Conservation (phyloP, 2,113 vertebrate genomes). For the Psephotus haematonotus region DNA sequence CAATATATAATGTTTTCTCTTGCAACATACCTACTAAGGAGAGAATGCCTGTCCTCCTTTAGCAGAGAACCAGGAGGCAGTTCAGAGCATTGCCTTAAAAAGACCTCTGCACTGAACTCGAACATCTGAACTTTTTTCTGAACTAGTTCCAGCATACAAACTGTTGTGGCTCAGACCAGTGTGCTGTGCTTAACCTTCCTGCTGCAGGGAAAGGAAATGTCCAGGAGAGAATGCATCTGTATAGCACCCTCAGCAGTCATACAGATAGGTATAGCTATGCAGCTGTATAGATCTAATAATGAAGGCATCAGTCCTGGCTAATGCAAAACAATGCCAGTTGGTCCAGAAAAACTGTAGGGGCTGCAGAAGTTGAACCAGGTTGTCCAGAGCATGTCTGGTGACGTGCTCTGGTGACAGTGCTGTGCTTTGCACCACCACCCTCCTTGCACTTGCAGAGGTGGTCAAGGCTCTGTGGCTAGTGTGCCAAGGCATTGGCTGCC, state of each 20-base stretch:
- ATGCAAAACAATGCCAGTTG: not conserved
- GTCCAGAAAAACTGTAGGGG: not conserved
- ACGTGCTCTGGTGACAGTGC: not conserved
- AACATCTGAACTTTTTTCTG: not conserved
- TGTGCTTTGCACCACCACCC: not conserved
- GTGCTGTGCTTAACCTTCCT: not conserved
- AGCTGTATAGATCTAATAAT: not conserved
- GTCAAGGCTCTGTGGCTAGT: not conserved
- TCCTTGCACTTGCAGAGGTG: not conserved
- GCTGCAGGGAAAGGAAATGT: fast-evolving
- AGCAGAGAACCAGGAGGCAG: not conserved
- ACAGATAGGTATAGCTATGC: not conserved
- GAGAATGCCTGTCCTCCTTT: not conserved
- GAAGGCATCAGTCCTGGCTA: not conserved
- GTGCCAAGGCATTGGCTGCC: not conserved
- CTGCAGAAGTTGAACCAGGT: not conserved
- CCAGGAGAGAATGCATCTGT: not conserved
- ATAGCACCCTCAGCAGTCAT: not conserved
- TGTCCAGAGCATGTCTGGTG: not conserved
- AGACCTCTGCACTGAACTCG: not conserved
- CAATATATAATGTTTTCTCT: not conserved
- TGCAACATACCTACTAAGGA: not conserved
- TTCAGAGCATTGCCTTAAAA: not conserved
- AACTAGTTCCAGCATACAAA: not conserved
- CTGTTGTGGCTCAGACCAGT: not conserved